Base-by-base conservation (phyloP, 1,140 invertebrate species). In the Papilio machaon region DNA sequence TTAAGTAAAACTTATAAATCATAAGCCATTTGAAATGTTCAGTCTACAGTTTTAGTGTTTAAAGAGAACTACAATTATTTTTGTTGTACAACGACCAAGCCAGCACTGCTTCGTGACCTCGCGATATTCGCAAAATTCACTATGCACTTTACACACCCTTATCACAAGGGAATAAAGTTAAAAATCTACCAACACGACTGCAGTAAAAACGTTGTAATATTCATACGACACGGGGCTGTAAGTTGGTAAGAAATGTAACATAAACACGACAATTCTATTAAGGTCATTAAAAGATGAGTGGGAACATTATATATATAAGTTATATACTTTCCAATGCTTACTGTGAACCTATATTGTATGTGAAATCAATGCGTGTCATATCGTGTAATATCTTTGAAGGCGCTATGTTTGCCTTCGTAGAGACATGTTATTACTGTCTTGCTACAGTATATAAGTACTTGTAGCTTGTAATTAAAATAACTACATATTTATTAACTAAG, bases 251-350 rank as follows among this genome's bases (percentile, higher is more conserved):
- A 84, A 82, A 84, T 82, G 85, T 81, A 79, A 75, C 82, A 83
- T 86, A 86, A 84, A 84, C 76, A 84, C 81, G 83, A 84, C 81
- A 82, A 76, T 84, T 83, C 19, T 86, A 86, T 86, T 82, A 78
- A 46, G 52, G 75, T 43, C 35, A 81, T 86, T 85, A 87, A 87
- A 87, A 84, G 80, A 83, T 74, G 79, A 83, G 84, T 82, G 60
- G 79, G 82, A 79, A 52, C 23, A 35, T 85, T 81, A 82, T 80
- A 60, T 81, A 75, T 78, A 80, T 13, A 73, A 80, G 64, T 82
- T 82, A 84, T 79, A 54, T 35, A 46, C 38, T 64, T 60, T 79
- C n/a, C 35, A 64, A 79, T 46, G 35, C 19, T 54, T 49, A 35
- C 23, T 79, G 35, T 58, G 54, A 79, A 64, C 38, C 58, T 4